A percentile compares a stretch with the other conserved stretches of the same genome.
phyloP scores from a whole-genome alignment of 2,888 invertebrate species.

The Phengaris arion region DNA sequence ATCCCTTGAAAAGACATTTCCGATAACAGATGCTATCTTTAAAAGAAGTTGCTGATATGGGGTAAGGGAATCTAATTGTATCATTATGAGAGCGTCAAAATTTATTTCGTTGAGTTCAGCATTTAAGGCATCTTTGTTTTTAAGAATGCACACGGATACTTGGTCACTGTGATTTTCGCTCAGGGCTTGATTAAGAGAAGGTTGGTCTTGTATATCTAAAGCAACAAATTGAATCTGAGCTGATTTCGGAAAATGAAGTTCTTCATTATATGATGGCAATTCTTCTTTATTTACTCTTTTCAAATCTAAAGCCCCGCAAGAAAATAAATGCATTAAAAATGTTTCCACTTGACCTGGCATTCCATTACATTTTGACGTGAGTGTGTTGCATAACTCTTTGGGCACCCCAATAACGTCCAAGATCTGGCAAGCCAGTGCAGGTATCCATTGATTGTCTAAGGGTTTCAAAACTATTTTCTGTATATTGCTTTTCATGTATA shows the following conservation, averaged over 20 bases:
- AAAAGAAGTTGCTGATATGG: constrained; percentile 80
- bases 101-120: constrained; percentile 65
- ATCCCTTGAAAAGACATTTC: constrained; percentile 73
- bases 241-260: constrained; percentile 62
- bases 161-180: constrained; percentile 51
- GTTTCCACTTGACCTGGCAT: constrained; percentile 76
- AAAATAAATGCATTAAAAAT: constrained; percentile 72
- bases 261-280: constrained; percentile 46
- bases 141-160: constrained; percentile 59
- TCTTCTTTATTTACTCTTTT: constrained; percentile 53
- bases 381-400: constrained; percentile 68
- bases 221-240: constrained; percentile 59
- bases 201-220: constrained; percentile 55
- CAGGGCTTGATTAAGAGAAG: constrained; percentile 51
- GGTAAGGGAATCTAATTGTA: constrained; percentile 78
- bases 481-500: constrained; percentile 61
- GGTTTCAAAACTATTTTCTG: constrained; percentile 67
- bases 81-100: constrained; percentile 71
- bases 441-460: constrained; percentile 59
- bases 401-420: constrained; percentile 80
- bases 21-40: constrained; percentile 80
- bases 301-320: constrained; percentile 65
- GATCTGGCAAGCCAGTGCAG: constrained; percentile 80
- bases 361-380: constrained; percentile 68
- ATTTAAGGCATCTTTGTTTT: constrained; percentile 57